A percentile compares a stretch with the other conserved stretches of the same genome.
phyloP scores from a whole-genome alignment of 2,888 invertebrate species.

The Pherbina coryleti region DNA sequence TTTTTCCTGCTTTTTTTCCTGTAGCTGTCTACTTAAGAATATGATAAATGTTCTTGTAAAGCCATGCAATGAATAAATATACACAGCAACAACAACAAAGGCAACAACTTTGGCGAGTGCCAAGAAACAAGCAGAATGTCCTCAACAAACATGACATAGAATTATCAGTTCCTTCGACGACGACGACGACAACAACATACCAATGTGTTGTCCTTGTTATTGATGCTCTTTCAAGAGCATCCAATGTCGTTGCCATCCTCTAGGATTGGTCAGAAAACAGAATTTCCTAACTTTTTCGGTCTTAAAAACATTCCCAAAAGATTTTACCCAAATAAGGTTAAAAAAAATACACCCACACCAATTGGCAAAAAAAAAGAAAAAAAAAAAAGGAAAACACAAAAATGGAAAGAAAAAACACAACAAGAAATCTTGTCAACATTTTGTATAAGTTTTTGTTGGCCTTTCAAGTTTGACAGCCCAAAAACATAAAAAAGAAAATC shows the following conservation, averaged over 20 bases:
- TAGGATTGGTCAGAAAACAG: neutral
- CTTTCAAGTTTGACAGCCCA: constrained; percentile 20
- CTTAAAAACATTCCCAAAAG: neutral
- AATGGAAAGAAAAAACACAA: neutral
- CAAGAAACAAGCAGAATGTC: neutral
- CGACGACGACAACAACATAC: neutral
- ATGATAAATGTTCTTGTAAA: constrained; percentile 30
- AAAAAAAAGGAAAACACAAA: neutral
- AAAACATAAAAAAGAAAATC: neutral
- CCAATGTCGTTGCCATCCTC: neutral
- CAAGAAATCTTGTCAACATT: constrained; percentile 26
- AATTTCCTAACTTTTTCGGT: neutral
- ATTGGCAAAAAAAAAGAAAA: neutral
- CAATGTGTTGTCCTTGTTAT: constrained; percentile 3
- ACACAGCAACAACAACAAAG: neutral
- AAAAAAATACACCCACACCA: neutral
- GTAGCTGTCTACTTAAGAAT: constrained; percentile 19
- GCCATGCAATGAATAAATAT: constrained; percentile 20
- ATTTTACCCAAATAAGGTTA: neutral
- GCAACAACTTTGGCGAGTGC: neutral
- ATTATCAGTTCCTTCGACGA: neutral
- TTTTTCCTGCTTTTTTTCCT: neutral
- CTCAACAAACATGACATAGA: constrained; percentile 17
- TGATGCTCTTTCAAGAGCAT: constrained; percentile 7
- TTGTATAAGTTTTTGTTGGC: constrained; percentile 21